Base-by-base conservation (phyloP, 2,113 vertebrate genomes). In the Hippopotamus amphibius region DNA sequence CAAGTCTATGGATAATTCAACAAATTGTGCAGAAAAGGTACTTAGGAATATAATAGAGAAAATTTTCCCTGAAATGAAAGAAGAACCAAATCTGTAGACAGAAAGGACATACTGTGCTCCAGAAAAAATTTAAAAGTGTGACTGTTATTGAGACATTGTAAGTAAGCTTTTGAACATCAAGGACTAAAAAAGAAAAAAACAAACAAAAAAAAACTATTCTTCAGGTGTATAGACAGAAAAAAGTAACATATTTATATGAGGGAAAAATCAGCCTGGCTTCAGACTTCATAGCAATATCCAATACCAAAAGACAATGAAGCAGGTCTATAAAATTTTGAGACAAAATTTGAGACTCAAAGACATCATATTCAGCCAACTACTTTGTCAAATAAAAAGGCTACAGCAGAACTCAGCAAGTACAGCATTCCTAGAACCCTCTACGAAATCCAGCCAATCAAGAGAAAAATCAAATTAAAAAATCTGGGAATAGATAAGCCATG, bases 341-440 rank as follows among this genome's bases (percentile, higher is more conserved):
- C 15, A 87, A 92, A 37, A 14, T 93, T 90, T 93, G 71, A 66
- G 46, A 85, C 63, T 63, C 46, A 90, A 85, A 77, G 37, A 90
- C n/a, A 61, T 50, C 19, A 68, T 50, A 84, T 9, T 43, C 66
- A 79, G 28, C 61, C 3, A 82, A 91, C 46, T 59, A 72, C 28
- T 74, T 95, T 96, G 89, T 95, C 77, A 96, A 96, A 92, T 50
- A 88, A 88, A 93, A 96, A 95, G 0, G 13, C 28, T 71, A 91
- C 26, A 84, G 30, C n/a, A 95, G 17, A 55, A 93, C 30, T 81
- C 26, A 61, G 65, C 7, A 9, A 91, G 88, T 80, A 81, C 12
- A 81, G 41, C 59, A 93, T 81, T 97, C 59, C 88, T 61, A 81
- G 95, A 50, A 88, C 46, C 22, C 66, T 53, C 26, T 84, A 53